A percentile compares a stretch with the other conserved stretches of the same genome.
These are phyloP conservation scores for Micropoecilia bifurca DNA, from an alignment of 2,797 vertebrate genomes.

Conservation along the genomic window DNA sequence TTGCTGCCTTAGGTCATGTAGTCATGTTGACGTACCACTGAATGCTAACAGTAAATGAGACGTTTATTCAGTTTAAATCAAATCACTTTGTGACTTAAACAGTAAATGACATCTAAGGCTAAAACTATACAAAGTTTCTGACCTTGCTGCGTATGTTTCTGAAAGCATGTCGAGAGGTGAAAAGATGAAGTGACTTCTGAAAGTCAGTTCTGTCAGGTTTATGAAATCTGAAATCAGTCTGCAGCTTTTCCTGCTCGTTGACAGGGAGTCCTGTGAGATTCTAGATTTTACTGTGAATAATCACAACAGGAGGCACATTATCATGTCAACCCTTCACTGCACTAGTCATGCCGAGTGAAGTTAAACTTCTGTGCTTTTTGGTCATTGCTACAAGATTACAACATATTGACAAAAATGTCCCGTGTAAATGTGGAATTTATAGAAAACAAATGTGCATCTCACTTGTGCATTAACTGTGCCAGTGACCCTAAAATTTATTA, in stretches of 20 bases:
- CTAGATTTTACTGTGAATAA: background rate
- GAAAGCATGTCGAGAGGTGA: background rate
- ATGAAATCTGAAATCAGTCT: background rate
- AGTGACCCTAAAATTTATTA: no score
- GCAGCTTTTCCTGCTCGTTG: background rate
- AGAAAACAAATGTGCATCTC: background rate
- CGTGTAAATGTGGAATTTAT: background rate
- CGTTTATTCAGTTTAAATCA: background rate
- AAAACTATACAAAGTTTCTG: background rate
- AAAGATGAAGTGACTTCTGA: background rate
- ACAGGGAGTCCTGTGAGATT: background rate
- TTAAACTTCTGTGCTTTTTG: background rate
- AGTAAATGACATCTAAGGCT: background rate
- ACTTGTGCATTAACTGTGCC: no score
- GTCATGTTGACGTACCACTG: constrained; percentile 23
- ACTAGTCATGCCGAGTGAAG: background rate
- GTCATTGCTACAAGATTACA: background rate
- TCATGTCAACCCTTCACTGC: background rate
- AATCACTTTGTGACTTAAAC: background rate
- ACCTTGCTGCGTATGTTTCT: background rate
- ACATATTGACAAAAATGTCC: background rate
- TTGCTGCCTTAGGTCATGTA: constrained; percentile 38
- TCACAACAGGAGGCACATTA: background rate
- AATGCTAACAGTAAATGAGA: background rate
- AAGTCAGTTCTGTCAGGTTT: background rate